These are phyloP conservation scores for Portevinia maculata DNA, from an alignment of 2,888 invertebrate genomes.

Conservation along the genomic window DNA sequence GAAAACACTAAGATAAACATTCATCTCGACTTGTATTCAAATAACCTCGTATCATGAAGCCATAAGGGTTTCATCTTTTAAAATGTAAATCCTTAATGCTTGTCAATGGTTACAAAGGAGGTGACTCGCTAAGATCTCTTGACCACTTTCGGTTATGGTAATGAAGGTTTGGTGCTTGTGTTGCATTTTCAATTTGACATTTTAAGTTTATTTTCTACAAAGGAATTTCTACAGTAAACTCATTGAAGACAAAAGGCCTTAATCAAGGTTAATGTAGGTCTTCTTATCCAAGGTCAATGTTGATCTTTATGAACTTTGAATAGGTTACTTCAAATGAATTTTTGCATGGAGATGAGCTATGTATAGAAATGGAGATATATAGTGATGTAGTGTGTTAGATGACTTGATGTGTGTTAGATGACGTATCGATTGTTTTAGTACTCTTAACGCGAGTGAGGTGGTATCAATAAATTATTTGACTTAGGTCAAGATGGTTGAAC, in stretches of 20 bases:
- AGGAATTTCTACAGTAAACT: background rate
- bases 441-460: too few relatives aligned
- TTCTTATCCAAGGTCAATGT: constrained; percentile 2
- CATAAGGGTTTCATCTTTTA: background rate
- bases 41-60: background rate
- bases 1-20: background rate
- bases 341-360: too few relatives aligned
- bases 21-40: constrained; percentile 7
- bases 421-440: too few relatives aligned
- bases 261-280: too few relatives aligned
- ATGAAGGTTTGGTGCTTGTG: constrained; percentile 14
- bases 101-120: background rate
- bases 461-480: too few relatives aligned
- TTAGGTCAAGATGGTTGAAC: too few relatives aligned
- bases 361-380: too few relatives aligned
- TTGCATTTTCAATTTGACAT: constrained; percentile 10
- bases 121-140: constrained; percentile 5
- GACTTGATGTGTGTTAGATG: too few relatives aligned
- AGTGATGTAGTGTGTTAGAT: too few relatives aligned
- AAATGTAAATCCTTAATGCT: constrained; percentile 1
- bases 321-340: background rate
- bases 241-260: background rate
- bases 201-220: background rate
- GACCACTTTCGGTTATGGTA: constrained; percentile 25
- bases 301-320: background rate